Conservation (phyloP, 2,888 invertebrate genomes). For the Sminthurinus aureus region DNA sequence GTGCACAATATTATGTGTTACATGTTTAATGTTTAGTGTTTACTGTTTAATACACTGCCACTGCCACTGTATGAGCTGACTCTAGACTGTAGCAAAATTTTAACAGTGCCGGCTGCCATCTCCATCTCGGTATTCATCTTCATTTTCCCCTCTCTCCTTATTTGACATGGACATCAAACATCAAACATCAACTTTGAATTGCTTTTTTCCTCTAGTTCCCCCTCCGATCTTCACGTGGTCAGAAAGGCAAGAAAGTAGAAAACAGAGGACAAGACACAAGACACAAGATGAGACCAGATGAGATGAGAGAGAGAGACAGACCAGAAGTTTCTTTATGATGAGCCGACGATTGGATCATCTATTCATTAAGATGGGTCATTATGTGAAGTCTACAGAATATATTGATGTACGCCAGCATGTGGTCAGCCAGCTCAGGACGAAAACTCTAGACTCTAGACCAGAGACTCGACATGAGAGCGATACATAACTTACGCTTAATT, state of each 20-base stretch:
- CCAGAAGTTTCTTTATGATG: constrained; percentile 16
- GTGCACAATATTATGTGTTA: too few species aligned
- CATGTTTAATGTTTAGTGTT: too few species aligned
- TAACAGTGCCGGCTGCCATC: too few species aligned
- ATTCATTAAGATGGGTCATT: constrained; percentile 19
- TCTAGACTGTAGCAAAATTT: too few species aligned
- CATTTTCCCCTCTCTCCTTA: too few species aligned
- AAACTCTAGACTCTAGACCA: too few species aligned
- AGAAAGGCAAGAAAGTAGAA: neutral
- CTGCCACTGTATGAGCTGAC: too few species aligned
- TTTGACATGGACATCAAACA: too few species aligned
- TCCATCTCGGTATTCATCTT: too few species aligned
- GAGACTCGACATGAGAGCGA: neutral
- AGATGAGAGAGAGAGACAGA: neutral
- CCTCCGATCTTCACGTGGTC: neutral
- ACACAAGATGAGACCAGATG: neutral
- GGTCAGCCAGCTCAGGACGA: neutral
- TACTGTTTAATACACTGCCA: too few species aligned
- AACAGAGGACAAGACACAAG: neutral
- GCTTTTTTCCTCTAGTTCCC: neutral
- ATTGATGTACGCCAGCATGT: constrained; percentile 26
- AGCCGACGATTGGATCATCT: constrained; percentile 23
- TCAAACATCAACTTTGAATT: neutral
- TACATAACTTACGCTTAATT: constrained; percentile 19
- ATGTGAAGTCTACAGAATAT: constrained; percentile 9